Evolutionary conservation across 1,140 invertebrate genomes (phyloP), one percentile per base, ranked within the genome.

Genomic region (Heliconius melpomene): DNA sequence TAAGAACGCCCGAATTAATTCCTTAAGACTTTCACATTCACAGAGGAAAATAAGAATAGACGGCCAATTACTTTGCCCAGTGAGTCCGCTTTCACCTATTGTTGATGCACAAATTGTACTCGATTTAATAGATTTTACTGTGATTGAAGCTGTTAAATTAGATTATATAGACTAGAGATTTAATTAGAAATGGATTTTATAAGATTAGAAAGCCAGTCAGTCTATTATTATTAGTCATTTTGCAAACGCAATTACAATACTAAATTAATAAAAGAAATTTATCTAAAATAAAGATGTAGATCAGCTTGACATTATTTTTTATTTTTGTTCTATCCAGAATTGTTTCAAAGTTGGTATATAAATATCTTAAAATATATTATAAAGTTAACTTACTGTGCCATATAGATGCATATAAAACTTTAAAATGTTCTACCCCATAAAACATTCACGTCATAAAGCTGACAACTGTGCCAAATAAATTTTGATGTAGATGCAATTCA

Each of bases 21-120:
- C 82, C 87, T 87, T 86, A 84, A 89, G 88, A 89, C 87, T 88
- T 93, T 89, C 87, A 84, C 88, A 83, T 93, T 89, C 87, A 84
- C 88, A 83, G 82, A 85, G 83, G 82, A 82, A 89, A 87, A 89
- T 86, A 90, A 89, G 89, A 89, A 89, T 89, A 85, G 87, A 88
- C 84, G 80, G 79, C 54, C 57, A 81, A 66, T 66, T 23, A 81
- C 83, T 87, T 85, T 86, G 84, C 89, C 84, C 81, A 85, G 84
- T 82, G 60, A 66, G 9, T 66, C 60, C 75, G 83, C 90, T 92
- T 91, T 92, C 89, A 90, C 90, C 86, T 84, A 86, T 90, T 90
- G 87, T 88, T 82, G 79, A 77, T 83, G 82, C 70, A 66, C 20
- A 78, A 82, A 81, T 85, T 83, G 80, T 78, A 36, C 79, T 79